Percentiles rank a stretch among this genome's conserved stretches.
These are phyloP conservation scores for Drosophila nigromelanica DNA, from an alignment of 1,140 invertebrate species.

Conservation along the genomic window DNA sequence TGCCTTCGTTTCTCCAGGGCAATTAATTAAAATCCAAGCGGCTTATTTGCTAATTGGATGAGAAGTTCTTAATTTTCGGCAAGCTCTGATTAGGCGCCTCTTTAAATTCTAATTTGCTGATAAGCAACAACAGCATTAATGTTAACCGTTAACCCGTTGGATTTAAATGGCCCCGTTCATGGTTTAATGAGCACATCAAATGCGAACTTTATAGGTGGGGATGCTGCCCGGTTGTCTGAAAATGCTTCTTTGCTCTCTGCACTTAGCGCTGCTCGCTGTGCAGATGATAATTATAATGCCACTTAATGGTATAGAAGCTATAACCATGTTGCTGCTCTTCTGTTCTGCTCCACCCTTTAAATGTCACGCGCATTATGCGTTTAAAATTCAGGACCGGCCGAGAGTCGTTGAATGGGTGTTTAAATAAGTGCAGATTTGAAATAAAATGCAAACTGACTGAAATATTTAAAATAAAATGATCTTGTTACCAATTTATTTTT, in stretches of 20 bases:
- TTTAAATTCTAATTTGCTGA: constrained; percentile 31
- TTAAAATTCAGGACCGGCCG: constrained; percentile 25
- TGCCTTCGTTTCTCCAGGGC: constrained; percentile 1
- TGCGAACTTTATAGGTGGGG: constrained; percentile 60
- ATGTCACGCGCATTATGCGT: constrained; percentile 14
- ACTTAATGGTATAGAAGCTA: constrained; percentile 64
- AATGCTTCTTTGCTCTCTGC: constrained; percentile 17
- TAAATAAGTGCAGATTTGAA: background rate
- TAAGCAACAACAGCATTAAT: constrained; percentile 29
- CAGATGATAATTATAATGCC: constrained; percentile 78
- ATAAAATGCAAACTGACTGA: too few species aligned
- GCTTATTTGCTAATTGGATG: constrained; percentile 72
- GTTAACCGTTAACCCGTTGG: constrained; percentile 48
- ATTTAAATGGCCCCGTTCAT: constrained; percentile 59
- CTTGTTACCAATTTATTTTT: too few species aligned
- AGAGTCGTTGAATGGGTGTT: background rate
- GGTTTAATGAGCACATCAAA: constrained; percentile 72
- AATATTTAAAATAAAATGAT: too few species aligned
- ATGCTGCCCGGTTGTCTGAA: constrained; percentile 12
- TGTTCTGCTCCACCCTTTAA: background rate
- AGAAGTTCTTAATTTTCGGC: constrained; percentile 5
- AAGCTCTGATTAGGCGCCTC: constrained; percentile 52
- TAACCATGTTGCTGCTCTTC: constrained; percentile 23
- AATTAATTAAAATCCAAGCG: constrained; percentile 72
- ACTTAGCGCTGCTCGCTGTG: constrained; percentile 22